Conservation (phyloP, 2,797 vertebrate genomes). For the Cyclura pinguis region DNA sequence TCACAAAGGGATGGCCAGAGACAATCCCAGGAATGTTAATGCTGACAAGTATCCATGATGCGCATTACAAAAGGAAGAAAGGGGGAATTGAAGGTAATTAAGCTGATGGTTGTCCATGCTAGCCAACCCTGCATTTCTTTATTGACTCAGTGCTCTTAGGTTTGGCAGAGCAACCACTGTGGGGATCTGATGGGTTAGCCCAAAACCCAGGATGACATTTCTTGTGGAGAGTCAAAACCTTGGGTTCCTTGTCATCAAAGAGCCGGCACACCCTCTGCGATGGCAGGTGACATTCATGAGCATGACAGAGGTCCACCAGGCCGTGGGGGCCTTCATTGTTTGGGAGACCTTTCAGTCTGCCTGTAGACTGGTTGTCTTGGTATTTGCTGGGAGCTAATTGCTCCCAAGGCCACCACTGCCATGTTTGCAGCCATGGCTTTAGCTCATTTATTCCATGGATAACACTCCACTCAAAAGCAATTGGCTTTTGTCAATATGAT, state of each 20-base stretch:
- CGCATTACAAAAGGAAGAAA: constrained; percentile 76
- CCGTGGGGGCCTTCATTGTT: constrained; percentile 78
- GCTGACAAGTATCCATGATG: constrained; percentile 78
- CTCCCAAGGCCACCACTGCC: constrained; percentile 70
- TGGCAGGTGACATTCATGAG: constrained; percentile 30
- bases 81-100: constrained; percentile 78
- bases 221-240: constrained; percentile 15
- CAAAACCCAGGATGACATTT: constrained; percentile 11
- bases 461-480: not conserved
- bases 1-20: constrained; percentile 79
- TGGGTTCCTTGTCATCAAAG: constrained; percentile 29
- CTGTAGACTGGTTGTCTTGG: constrained; percentile 81
- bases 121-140: constrained; percentile 71
- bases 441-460: constrained; percentile 21
- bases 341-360: constrained; percentile 82
- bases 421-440: not conserved
- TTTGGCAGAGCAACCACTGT: constrained; percentile 76
- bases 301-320: constrained; percentile 76
- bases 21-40: constrained; percentile 87
- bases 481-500: constrained; percentile 13
- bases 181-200: constrained; percentile 57
- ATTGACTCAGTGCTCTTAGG: constrained; percentile 76
- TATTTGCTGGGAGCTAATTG: constrained; percentile 81
- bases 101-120: constrained; percentile 64
- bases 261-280: not conserved